Evolutionary conservation across 2,888 invertebrate genomes (phyloP).

Genomic region (Perithous albicinctus): DNA sequence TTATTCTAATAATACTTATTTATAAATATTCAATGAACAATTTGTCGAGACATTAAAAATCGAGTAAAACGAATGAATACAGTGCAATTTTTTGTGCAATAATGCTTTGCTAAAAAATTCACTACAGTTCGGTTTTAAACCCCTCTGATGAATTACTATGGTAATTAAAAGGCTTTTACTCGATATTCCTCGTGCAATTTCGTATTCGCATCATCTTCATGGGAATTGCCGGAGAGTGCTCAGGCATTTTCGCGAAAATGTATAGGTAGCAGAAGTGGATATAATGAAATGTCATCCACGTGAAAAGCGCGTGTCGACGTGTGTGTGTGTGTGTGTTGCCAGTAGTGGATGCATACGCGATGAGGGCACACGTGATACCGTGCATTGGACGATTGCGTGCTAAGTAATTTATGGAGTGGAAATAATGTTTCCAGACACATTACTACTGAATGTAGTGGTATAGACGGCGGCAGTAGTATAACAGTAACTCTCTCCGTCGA

Average conservation of each 20-base stretch:
- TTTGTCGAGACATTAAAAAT: no score
- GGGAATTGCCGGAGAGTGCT: background rate
- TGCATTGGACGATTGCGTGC: slow-evolving; percentile 37
- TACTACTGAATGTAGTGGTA: slow-evolving; percentile 26
- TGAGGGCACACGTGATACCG: slow-evolving; percentile 20
- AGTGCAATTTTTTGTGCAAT: no score
- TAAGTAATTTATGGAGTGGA: slow-evolving; percentile 58
- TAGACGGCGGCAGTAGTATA: background rate
- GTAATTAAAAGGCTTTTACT: no score
- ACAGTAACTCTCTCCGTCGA: background rate
- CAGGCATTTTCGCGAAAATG: background rate
- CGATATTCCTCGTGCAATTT: no score
- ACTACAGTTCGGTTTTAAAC: no score
- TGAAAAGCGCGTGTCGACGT: no score
- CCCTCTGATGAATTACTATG: no score
- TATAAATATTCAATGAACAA: no score
- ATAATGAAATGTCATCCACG: background rate
- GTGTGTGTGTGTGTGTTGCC: no score
- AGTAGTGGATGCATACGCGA: background rate
- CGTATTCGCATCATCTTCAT: background rate
- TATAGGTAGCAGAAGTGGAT: background rate
- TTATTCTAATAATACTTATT: no score
- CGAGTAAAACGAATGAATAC: no score
- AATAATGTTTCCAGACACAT: slow-evolving; percentile 57
- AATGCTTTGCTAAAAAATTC: no score